Percentiles rank a stretch among this genome's conserved stretches.
Evolutionary conservation across 2,888 invertebrate genomes (phyloP).

Genomic region (Stomorhina lunata): DNA sequence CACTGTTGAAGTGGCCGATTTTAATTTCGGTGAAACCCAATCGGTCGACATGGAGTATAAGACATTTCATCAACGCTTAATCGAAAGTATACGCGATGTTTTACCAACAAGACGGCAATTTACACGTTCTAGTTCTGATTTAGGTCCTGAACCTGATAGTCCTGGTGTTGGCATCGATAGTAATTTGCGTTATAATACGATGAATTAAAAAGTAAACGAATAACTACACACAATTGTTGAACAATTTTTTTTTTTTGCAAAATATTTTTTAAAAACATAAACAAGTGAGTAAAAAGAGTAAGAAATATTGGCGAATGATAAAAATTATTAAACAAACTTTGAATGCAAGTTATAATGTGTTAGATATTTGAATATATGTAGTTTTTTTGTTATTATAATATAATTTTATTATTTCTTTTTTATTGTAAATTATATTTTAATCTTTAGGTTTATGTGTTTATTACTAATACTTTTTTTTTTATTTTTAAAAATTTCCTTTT

Average conservation of each 20-base stretch:
- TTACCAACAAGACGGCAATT: constrained; percentile 78
- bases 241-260: constrained; percentile 21
- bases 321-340: neutral
- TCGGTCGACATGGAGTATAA: constrained; percentile 91
- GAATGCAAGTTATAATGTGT: neutral
- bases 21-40: constrained; percentile 90
- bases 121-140: constrained; percentile 73
- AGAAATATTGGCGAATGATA: neutral
- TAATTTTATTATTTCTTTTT: constrained; percentile 4
- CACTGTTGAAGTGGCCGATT: constrained; percentile 93
- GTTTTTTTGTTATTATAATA: constrained; percentile 17
- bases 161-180: constrained; percentile 72
- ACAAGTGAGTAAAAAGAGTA: neutral
- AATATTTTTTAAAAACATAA: neutral
- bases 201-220: constrained; percentile 68
- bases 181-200: constrained; percentile 75
- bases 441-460: constrained; percentile 17
- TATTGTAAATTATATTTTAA: constrained; percentile 14
- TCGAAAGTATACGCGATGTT: constrained; percentile 87
- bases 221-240: constrained; percentile 53
- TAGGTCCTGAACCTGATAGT: constrained; percentile 72
- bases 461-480: constrained; percentile 22
- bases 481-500: neutral
- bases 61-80: constrained; percentile 90
- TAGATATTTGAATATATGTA: constrained; percentile 17